These are phyloP conservation scores for Seladonia tumulorum DNA, from an alignment of 2,888 invertebrate species.

Conservation along the genomic window DNA sequence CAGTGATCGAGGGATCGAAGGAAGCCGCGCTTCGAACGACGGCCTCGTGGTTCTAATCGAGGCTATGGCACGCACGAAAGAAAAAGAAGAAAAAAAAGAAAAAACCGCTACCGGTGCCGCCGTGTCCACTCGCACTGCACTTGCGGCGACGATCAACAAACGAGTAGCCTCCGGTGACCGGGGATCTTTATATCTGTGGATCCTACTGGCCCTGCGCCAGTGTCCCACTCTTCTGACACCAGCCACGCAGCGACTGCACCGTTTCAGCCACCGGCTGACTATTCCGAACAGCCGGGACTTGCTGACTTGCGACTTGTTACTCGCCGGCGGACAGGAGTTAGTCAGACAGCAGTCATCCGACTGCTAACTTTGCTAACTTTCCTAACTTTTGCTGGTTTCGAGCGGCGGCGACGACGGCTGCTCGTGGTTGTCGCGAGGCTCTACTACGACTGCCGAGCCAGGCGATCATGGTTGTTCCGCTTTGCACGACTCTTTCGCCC, in stretches of 20 bases:
- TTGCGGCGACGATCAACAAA: constrained; percentile 75
- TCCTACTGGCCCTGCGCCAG: constrained; percentile 73
- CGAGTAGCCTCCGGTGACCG: constrained; percentile 66
- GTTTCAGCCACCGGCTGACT: constrained; percentile 20
- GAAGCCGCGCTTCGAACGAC: not conserved
- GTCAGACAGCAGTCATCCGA: not conserved
- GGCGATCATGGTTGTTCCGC: constrained; percentile 60
- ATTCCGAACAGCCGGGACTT: not conserved
- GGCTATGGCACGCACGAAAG: constrained; percentile 33
- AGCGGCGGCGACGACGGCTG: no score
- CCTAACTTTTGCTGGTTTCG: not conserved
- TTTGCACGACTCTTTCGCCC: constrained; percentile 61
- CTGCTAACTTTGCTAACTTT: not conserved
- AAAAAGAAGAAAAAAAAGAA: no score
- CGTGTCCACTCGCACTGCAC: constrained; percentile 76
- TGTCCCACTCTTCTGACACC: constrained; percentile 59
- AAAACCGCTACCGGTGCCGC: constrained; percentile 24
- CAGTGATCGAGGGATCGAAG: not conserved
- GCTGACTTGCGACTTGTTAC: constrained; percentile 3
- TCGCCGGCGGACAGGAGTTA: constrained; percentile 35
- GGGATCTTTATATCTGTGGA: constrained; percentile 70
- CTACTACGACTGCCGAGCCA: constrained; percentile 62
- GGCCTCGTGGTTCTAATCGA: constrained; percentile 1
- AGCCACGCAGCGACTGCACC: constrained; percentile 29
- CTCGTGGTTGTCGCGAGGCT: constrained; percentile 67